Evolutionary conservation across 2,888 invertebrate genomes (phyloP), one percentile per base, ranked within the genome.

Genomic region (Neocrepidodera transversa): DNA sequence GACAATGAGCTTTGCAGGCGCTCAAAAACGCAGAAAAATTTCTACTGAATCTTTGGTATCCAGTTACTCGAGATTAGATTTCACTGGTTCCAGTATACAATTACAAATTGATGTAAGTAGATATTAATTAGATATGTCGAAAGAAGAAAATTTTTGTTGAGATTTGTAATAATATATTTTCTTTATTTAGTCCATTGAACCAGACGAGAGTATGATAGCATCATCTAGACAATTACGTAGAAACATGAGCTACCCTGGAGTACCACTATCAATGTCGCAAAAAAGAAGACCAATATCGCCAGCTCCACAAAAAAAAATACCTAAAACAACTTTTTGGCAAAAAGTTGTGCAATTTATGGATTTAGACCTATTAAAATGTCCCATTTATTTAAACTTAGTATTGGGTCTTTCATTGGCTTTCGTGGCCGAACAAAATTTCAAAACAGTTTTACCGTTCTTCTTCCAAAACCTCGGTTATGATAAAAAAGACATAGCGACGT

Each of bases 391-490:
- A 73, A 90, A 90, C 75, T 83, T 90, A 70, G 82, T 89, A 63
- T 85, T 89, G 58, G 90, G 89, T 5, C 80, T 89, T 51, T 88
- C 89, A 30, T 83, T 89, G 35, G 89, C 88, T 79, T 90, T 89
- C 81, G 87, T 88, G 52, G 89, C 89, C 45, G 89, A 89, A 75
- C 83, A 89, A 76, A 89, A 89, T 73, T 89, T 89, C 77, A 87
- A 89, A 56, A 71, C 75, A 68, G 73, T 76, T 6, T 71, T 71
- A 51, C 75, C 76, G 11, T 76, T 76, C 55, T 76, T 76, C 66
- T 74, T 76, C 63, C 56, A 60, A 13, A 67, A 60, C 45, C 73
- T 76, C 20, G 75, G 75, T 11, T 80, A 58, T 73, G 82, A 84
- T 59, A 87, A 86, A 77, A 79, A 83, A 38, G 88, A 90, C 67